These are phyloP conservation scores for Coluber constrictor DNA, from an alignment of 2,797 vertebrate genomes.

Conservation along the genomic window DNA sequence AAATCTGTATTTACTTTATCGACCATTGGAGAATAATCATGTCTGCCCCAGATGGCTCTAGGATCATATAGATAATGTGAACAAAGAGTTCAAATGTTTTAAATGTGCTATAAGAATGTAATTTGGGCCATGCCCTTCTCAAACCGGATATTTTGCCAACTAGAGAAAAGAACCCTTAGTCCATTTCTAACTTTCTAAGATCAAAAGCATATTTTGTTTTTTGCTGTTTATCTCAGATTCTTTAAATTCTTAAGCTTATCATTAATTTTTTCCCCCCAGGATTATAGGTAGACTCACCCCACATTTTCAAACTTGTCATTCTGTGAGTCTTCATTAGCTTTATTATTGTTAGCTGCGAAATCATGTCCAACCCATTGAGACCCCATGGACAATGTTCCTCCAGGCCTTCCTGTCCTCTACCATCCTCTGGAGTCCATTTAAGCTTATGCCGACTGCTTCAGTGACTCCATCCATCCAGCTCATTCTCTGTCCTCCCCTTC, in stretches of 20 bases:
- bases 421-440: too few species aligned
- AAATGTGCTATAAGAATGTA: not conserved
- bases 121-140: not conserved
- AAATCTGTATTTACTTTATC: not conserved
- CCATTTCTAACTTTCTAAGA: not conserved
- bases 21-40: not conserved
- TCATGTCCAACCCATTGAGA: too few species aligned
- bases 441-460: too few species aligned
- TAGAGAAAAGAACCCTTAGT: not conserved
- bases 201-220: not conserved
- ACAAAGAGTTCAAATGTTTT: not conserved
- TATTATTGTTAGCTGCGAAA: too few species aligned
- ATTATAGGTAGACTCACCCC: not conserved
- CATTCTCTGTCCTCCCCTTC: too few species aligned
- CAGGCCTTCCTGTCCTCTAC: too few species aligned
- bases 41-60: not conserved
- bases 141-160: not conserved
- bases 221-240: not conserved
- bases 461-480: too few species aligned
- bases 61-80: not conserved
- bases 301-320: not conserved
- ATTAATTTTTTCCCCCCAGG: not conserved
- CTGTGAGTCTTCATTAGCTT: not conserved
- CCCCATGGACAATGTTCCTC: too few species aligned
- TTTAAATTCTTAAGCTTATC: not conserved